Percentiles rank a stretch among this genome's conserved stretches.
These are phyloP conservation scores for Steatornis caripensis DNA, from an alignment of 2,113 vertebrate genomes.

Conservation along the genomic window DNA sequence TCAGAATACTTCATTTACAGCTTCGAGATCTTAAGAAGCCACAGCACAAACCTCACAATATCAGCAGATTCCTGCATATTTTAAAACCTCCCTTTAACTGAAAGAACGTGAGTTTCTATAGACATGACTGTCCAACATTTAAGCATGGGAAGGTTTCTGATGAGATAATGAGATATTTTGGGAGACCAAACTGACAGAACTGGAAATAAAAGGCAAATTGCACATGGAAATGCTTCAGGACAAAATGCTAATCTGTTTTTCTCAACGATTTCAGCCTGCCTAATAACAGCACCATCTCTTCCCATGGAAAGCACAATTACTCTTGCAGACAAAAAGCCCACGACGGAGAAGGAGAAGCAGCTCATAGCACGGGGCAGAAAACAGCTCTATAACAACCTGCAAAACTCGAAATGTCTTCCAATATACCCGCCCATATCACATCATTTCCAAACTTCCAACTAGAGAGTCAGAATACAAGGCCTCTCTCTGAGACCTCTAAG, in stretches of 20 bases:
- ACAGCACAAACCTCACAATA: not conserved
- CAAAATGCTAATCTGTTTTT: not conserved
- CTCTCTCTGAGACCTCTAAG: fast-evolving
- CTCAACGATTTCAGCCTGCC: not conserved
- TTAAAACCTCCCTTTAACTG: not conserved
- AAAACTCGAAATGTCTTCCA: not conserved
- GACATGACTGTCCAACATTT: not conserved
- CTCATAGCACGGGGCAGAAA: not conserved
- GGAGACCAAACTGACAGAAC: not conserved
- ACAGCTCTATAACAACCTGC: not conserved
- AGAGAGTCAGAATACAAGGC: not conserved
- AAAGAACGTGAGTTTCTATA: not conserved
- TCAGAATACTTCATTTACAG: not conserved
- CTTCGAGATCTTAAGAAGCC: not conserved
- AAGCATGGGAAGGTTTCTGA: not conserved
- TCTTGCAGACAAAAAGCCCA: not conserved
- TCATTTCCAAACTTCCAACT: not conserved
- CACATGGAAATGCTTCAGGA: not conserved
- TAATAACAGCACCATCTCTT: not conserved
- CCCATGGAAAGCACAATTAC: not conserved
- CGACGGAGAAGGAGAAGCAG: fast-evolving
- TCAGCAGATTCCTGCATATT: not conserved
- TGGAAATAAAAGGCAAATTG: not conserved
- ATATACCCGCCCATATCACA: too few relatives aligned
- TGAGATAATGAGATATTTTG: not conserved